phyloP scores from a whole-genome alignment of 2,888 invertebrate species.

The Oasisia sp. region DNA sequence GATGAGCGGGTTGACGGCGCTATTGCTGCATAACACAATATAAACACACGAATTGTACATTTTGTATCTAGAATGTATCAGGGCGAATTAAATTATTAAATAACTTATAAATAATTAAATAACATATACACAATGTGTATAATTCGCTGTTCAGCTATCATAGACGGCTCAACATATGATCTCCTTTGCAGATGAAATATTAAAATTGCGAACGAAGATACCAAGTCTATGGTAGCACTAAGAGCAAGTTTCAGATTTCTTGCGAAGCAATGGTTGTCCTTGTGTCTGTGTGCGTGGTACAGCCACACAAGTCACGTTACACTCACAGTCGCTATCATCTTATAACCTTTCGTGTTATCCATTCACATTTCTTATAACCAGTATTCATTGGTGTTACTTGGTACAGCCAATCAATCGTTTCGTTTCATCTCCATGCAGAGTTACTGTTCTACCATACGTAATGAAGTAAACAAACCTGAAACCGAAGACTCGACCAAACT shows the following conservation, averaged over 20 bases:
- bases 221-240: background rate
- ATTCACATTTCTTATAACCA: background rate
- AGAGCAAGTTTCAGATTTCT: background rate
- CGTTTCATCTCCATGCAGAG: background rate
- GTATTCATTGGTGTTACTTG: background rate
- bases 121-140: background rate
- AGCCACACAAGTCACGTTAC: background rate
- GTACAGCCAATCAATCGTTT: background rate
- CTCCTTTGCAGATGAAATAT: background rate
- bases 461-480: background rate
- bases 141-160: background rate
- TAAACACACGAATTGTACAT: background rate
- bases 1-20: conserved; percentile 14
- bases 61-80: background rate
- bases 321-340: background rate
- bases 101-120: background rate
- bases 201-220: background rate
- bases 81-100: background rate
- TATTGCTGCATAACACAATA: background rate
- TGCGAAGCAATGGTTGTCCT: no score
- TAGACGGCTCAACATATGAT: background rate
- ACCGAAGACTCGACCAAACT: conserved; percentile 17
- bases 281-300: no score
- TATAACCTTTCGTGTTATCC: background rate
- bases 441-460: background rate